Conservation (phyloP, 2,888 invertebrate species). For the Germaria angustata region DNA sequence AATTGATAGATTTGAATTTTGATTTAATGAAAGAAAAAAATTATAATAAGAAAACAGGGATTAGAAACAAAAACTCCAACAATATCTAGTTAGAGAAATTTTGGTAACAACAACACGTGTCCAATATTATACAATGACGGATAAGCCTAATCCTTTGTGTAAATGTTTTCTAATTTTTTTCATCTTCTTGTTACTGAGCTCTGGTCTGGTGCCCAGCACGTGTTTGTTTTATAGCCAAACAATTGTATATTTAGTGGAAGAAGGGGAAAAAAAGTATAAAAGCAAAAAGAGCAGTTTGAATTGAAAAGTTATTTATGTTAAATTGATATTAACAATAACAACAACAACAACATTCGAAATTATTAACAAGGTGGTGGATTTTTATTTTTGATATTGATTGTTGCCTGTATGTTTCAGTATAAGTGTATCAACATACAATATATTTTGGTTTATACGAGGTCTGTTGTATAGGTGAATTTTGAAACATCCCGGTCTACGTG, state of each 20-base stretch:
- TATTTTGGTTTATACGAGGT: too few species aligned
- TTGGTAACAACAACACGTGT: slow-evolving; percentile 72
- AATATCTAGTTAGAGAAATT: neutral
- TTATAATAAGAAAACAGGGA: slow-evolving; percentile 1
- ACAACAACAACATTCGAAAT: neutral
- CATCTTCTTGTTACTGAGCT: neutral
- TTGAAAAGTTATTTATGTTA: slow-evolving; percentile 61
- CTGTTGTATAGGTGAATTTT: too few species aligned
- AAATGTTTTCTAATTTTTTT: slow-evolving; percentile 69
- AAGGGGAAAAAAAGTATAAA: neutral
- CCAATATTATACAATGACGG: slow-evolving; percentile 74
- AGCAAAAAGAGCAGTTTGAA: slow-evolving; percentile 54
- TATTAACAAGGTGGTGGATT: slow-evolving; percentile 22
- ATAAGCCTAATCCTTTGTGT: slow-evolving; percentile 75
- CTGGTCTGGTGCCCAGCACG: slow-evolving; percentile 18
- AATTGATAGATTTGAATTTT: slow-evolving; percentile 20
- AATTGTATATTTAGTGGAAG: neutral
- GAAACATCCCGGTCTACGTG: too few species aligned
- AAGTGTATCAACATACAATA: too few species aligned
- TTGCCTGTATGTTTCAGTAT: too few species aligned
- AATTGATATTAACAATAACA: slow-evolving; percentile 31
- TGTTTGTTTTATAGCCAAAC: neutral
- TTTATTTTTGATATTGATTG: neutral
- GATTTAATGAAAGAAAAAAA: neutral
- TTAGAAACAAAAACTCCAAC: neutral